Conservation (phyloP, 2,888 invertebrate genomes). For the Caenorhabditis sulstoni region DNA sequence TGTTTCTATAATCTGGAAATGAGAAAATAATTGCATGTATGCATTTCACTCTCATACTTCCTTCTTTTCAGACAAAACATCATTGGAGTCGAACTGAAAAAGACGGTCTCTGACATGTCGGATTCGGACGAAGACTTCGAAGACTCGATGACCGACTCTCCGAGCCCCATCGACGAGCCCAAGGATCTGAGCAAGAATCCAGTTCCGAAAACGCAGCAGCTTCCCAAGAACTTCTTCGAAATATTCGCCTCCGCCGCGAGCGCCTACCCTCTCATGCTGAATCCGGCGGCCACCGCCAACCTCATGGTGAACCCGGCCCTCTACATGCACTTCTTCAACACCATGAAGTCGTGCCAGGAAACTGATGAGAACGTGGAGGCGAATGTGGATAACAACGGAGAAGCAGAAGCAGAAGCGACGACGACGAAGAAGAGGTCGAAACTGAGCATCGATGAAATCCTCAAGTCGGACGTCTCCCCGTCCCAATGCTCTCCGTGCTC, state of each 20-base stretch:
- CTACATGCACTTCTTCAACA: conserved; percentile 46
- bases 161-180: conserved; percentile 69
- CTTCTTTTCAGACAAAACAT: conserved; percentile 67
- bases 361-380: conserved; percentile 4
- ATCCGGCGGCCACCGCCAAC: conserved; percentile 15
- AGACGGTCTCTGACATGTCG: conserved; percentile 57
- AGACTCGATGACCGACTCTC: conserved; percentile 70
- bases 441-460: conserved; percentile 71
- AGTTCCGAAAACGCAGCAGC: conserved; percentile 18
- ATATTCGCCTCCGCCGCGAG: conserved; percentile 39
- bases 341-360: conserved; percentile 24
- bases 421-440: conserved; percentile 61
- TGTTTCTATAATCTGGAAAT: conserved; percentile 41
- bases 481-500: conserved; percentile 58
- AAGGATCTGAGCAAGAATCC: conserved; percentile 57
- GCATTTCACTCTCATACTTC: conserved; percentile 39
- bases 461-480: conserved; percentile 59
- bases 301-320: conserved; percentile 63
- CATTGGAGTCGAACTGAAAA: conserved; percentile 69
- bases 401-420: conserved; percentile 22
- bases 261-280: conserved; percentile 66
- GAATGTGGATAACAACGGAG: neutral
- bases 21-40: conserved; percentile 37
- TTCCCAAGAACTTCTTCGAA: conserved; percentile 43
- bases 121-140: conserved; percentile 70